Base-by-base conservation (phyloP, 2,113 vertebrate genomes). In the Megaleporinus macrocephalus region DNA sequence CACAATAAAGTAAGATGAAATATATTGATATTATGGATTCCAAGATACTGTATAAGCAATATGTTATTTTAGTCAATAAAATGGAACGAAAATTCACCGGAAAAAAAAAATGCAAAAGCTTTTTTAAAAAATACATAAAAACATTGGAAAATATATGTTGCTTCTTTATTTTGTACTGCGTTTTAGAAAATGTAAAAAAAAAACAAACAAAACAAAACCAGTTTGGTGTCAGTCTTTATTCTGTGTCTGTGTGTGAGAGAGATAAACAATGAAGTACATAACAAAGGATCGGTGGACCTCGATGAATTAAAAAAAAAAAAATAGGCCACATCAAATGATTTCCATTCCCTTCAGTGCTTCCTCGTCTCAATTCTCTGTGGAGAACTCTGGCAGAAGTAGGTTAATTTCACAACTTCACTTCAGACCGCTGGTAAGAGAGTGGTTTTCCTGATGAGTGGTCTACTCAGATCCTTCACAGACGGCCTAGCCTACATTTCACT, bases 41-140 rank as follows among this genome's bases (percentile, higher is more conserved):
- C 75, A 83, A 86, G 73, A 85, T 82, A 77, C 80, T 86, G 81
- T 89, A 83, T 83, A 84, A 89, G 88, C 86, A 87, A 89, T 87
- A 86, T 86, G 83, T 86, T 89, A 89, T 89, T 89, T 88, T 89
- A 88, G 83, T 84, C 84, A 86, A 87, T 73, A 87, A 86, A 87
- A 85, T 62, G 18, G 57, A 83, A 59, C 78, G 78, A 89, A 86
- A 86, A 81, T 79, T 70, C 29, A 79, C 73, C 55, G 66, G 75
- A n/a, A n/a, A n/a, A 78, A 82, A 78, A 88, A 88, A 85, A 66
- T 61, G 63, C 41, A 85, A 78, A 80, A 73, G 24, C 29, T 30
- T 59, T 44, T 66, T 36, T 51, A 30, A 84, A 77, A 30, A 84
- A 77, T 49, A 41, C 72, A 78, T 30, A 71, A 73, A 83, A 73